A percentile compares a stretch with the other conserved stretches of the same genome.
Evolutionary conservation across 53 echinoderm and acorn worm species (phyloP).

Genomic region (Paelopatides confundens): DNA sequence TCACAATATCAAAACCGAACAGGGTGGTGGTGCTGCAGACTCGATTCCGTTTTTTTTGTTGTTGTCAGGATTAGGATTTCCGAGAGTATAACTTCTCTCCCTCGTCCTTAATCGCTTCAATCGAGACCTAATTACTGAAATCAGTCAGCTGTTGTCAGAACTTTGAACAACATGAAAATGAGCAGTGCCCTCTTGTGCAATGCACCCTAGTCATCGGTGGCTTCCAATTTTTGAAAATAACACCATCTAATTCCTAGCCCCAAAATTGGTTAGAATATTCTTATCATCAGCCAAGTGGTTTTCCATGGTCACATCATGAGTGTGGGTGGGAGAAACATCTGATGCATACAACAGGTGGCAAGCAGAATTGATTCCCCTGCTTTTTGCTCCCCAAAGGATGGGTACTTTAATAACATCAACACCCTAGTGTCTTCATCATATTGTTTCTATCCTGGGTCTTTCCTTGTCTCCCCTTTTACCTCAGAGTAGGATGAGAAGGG

Average conservation of each 20-base stretch:
- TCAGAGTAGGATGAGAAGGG: background rate
- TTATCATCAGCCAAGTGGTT: too few relatives aligned
- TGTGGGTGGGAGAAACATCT: slow-evolving; percentile 25
- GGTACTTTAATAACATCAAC: slow-evolving; percentile 30
- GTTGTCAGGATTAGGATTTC: too few relatives aligned
- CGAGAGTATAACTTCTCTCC: background rate
- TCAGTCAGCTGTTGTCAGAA: slow-evolving; percentile 1
- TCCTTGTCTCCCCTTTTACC: background rate
- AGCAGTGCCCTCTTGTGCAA: slow-evolving; percentile 26
- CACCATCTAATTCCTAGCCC: slow-evolving; percentile 24
- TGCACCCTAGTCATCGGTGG: background rate
- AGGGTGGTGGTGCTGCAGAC: too few relatives aligned
- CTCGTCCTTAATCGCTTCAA: slow-evolving; percentile 1
- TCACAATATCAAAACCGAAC: background rate
- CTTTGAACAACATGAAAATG: too few relatives aligned
- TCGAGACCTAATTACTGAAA: slow-evolving; percentile 23
- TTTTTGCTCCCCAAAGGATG: slow-evolving; percentile 26
- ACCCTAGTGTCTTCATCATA: slow-evolving; percentile 33
- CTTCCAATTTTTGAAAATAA: slow-evolving; percentile 43
- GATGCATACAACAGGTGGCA: slow-evolving; percentile 24
- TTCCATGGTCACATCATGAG: slow-evolving; percentile 23
- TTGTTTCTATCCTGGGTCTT: background rate
- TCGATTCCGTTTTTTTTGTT: too few relatives aligned
- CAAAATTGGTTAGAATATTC: slow-evolving; percentile 31
- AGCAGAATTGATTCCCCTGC: background rate